Conservation (phyloP, 2,113 vertebrate genomes). For the Crypturellus undulatus region DNA sequence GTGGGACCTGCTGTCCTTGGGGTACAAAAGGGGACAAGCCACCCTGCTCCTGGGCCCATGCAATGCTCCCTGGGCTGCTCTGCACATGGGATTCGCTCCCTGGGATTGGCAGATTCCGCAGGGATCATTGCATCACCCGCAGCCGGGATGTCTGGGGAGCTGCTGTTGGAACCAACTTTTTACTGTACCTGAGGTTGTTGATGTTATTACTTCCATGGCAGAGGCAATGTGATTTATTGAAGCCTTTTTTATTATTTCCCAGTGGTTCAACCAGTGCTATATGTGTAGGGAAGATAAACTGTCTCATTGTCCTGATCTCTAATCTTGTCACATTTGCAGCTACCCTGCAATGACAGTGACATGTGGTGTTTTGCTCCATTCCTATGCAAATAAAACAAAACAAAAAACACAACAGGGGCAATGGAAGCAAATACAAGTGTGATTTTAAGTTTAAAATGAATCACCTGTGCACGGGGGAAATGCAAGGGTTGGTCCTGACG, state of each 20-base stretch:
- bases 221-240: constrained; percentile 34
- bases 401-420: neutral
- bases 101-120: too few relatives aligned
- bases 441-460: neutral
- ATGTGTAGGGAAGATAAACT: neutral
- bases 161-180: neutral
- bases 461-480: rapidly evolving
- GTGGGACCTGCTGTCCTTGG: neutral
- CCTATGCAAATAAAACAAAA: neutral
- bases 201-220: neutral
- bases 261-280: neutral
- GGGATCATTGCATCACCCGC: rapidly evolving
- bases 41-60: neutral
- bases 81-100: neutral
- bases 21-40: neutral
- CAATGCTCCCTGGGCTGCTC: neutral
- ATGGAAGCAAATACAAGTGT: neutral
- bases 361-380: neutral
- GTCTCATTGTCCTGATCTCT: constrained; percentile 27
- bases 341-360: neutral
- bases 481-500: neutral
- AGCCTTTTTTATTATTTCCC: constrained; percentile 35
- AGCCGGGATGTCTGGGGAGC: rapidly evolving
- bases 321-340: neutral
- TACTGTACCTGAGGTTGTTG: neutral